Evolutionary conservation across 2,888 invertebrate genomes (phyloP).

Genomic region (Litoditis marina): DNA sequence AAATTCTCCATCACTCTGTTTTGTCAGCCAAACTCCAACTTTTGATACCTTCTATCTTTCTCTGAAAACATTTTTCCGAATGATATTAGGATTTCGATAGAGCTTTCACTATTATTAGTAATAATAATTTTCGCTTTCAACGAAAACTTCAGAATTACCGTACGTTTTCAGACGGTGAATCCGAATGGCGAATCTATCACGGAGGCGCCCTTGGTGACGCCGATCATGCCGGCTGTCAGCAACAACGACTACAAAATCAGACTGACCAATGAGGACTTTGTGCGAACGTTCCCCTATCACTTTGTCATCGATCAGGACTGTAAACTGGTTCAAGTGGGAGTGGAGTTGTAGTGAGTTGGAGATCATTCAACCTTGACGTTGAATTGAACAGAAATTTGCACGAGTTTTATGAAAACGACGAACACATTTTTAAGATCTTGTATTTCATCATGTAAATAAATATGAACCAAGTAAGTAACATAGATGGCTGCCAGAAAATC

Average conservation of each 20-base stretch:
- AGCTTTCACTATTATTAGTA: neutral
- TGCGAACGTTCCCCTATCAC: conserved; percentile 53
- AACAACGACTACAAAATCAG: conserved; percentile 13
- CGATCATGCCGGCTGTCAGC: neutral
- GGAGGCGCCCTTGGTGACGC: conserved; percentile 3
- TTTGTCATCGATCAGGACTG: conserved; percentile 58
- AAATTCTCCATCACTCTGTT: too few species aligned
- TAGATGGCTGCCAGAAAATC: too few species aligned
- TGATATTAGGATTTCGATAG: neutral
- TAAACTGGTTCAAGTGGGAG: conserved; percentile 55
- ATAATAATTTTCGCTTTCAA: too few species aligned
- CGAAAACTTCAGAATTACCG: neutral
- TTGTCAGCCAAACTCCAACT: too few species aligned
- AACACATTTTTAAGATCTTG: too few species aligned
- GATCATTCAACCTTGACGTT: too few species aligned
- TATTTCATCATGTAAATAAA: too few species aligned
- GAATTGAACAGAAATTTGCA: too few species aligned
- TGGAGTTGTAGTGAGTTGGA: conserved; percentile 47
- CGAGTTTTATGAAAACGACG: too few species aligned
- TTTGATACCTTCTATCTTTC: too few species aligned
- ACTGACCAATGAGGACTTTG: conserved; percentile 38
- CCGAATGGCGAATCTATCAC: neutral
- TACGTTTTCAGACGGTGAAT: neutral
- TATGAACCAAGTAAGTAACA: too few species aligned
- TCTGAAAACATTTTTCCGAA: too few species aligned